Evolutionary conservation across 2,113 vertebrate genomes (phyloP), one percentile per base, ranked within the genome.

Genomic region (Calidris pugnax): DNA sequence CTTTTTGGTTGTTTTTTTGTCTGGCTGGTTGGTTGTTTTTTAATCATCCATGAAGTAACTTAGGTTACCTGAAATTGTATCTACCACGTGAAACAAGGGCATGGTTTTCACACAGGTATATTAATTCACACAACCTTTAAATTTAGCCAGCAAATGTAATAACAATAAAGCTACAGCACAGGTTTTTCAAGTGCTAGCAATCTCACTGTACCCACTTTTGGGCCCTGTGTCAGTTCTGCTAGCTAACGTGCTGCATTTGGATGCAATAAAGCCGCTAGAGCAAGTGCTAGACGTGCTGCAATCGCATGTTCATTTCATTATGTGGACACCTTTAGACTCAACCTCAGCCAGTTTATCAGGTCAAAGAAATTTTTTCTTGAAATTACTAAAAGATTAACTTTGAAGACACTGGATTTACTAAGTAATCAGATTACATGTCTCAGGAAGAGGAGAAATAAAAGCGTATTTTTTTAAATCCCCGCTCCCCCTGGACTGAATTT

Each of bases 71-170:
- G 67, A 85, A 85, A 56, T 32, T 39, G 6, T 55, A 60, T 12
- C 35, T 64, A 79, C 5, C 50, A 26, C 1, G 0, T 33, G 33
- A 76, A 85, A 87, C 0, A 0, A 21, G 10, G 43, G 53, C 35
- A 79, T 3, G 14, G 3, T 78, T 93, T 87, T 93, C 77, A 81
- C 47, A 78, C 6, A 39, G 56, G 84, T 43, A 10, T 56, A 72
- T 82, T 59, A 59, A 93, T 63, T 87, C 78, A 68, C 21, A 17
- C 35, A 47, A 37, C 47, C 77, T 81, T 48, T 68, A 89, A 56
- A 21, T 93, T 95, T 51, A 91, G 53, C 68, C 27, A 77, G 69
- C 47, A 18, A 32, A 72, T 19, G 69, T n/a, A 60, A 57, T 45
- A 85, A 62, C 32, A 72, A 43, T 39, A 85, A 92, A 83, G 66